These are phyloP conservation scores for Caloenas nicobarica DNA, from an alignment of 2,113 vertebrate genomes.

Conservation along the genomic window DNA sequence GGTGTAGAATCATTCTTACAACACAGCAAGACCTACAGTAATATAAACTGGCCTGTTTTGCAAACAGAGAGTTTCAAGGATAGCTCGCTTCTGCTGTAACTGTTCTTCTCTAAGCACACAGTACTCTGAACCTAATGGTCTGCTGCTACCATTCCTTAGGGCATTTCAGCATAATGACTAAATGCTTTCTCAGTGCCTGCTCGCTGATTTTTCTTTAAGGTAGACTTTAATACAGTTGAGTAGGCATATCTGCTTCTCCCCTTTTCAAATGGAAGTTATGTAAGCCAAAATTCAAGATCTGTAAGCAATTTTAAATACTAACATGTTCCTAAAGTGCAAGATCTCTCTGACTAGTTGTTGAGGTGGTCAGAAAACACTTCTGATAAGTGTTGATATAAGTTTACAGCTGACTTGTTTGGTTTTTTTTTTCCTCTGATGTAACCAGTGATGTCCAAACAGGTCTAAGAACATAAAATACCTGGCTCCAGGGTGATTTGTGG, in stretches of 20 bases:
- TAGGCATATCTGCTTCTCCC: neutral
- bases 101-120: neutral
- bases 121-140: neutral
- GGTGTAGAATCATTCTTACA: neutral
- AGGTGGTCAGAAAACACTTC: neutral
- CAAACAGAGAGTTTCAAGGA: neutral
- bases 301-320: neutral
- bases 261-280: neutral
- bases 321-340: neutral
- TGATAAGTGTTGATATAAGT: neutral
- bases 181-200: neutral
- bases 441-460: neutral
- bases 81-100: neutral
- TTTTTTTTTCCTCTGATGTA: neutral
- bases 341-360: neutral
- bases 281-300: neutral
- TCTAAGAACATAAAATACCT: constrained; percentile 78
- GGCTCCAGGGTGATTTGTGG: constrained; percentile 90
- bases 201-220: neutral
- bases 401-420: neutral
- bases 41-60: neutral
- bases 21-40: neutral
- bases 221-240: neutral
- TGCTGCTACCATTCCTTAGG: neutral
- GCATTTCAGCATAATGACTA: neutral